These are phyloP conservation scores for Triplophysa yarkandensis DNA, from an alignment of 2,797 vertebrate genomes.

Conservation along the genomic window DNA sequence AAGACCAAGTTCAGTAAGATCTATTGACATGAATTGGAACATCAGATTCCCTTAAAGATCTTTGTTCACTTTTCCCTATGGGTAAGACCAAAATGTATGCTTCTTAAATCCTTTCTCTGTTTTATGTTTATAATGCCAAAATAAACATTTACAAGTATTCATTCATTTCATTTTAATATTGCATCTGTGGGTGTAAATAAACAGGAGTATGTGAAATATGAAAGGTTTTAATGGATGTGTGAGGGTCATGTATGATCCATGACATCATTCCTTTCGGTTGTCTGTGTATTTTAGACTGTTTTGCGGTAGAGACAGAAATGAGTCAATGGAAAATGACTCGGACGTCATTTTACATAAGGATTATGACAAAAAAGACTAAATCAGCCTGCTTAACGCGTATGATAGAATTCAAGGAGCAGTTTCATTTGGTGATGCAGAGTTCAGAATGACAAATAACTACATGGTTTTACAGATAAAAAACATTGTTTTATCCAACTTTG, in stretches of 20 bases:
- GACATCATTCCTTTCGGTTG: constrained; percentile 1
- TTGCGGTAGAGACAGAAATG: not conserved
- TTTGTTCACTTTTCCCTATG: constrained; percentile 23
- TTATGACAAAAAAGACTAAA: not conserved
- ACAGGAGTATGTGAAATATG: constrained; percentile 8
- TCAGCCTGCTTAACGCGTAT: not conserved
- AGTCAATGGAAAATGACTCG: constrained; percentile 18
- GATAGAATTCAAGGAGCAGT: not conserved
- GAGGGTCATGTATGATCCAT: constrained; percentile 3
- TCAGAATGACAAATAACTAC: not conserved
- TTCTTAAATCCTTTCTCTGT: constrained; percentile 7
- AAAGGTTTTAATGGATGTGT: constrained; percentile 13
- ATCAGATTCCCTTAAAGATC: constrained; percentile 16
- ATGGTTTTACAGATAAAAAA: not conserved
- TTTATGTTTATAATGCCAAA: constrained; percentile 9
- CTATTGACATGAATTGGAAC: constrained; percentile 30
- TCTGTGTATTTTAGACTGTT: not conserved
- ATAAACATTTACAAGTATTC: constrained; percentile 30
- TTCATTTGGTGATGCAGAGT: not conserved
- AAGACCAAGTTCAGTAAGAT: constrained; percentile 40
- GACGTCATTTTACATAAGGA: not conserved
- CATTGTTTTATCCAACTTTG: too few relatives aligned
- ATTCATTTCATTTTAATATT: constrained; percentile 4
- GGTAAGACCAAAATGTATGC: not conserved
- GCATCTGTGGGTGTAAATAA: not conserved